Base-by-base conservation (phyloP, 2,888 invertebrate genomes). In the Mystacides longicornis region DNA sequence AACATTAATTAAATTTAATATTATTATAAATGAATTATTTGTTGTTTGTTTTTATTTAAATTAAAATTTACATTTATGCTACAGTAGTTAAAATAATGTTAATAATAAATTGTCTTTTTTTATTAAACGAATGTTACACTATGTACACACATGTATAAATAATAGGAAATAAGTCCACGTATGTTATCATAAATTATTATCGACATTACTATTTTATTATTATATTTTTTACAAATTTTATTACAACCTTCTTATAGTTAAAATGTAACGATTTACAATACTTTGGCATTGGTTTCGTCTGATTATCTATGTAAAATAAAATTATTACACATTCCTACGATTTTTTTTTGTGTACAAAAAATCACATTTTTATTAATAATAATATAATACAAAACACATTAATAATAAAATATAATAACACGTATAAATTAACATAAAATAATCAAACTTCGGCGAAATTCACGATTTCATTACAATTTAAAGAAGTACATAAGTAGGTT, bases 81-180 rank as follows among this genome's bases (percentile, higher is more conserved):
- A 51, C 16, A 21, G 16, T 43, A 37, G 22, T 51, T 43, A 45
- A 22, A 23, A 51, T 51, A 51, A 33, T 51, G 23, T 37, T 37
- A 48, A n/a, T n/a, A 42, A 18, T 9, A 42, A 42, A 23, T 53
- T 50, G 50, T 49, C 33, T 52, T 49, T 54, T 52, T 56, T 49
- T 56, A 56, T n/a, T n/a, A 3, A 37, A 37, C 14, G 7, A 37
- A 7, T 7, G 16, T 37, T 37, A 16, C 16, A 37, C 16, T 50
- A 54, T 37, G 37, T 49, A 42, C 45, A 49, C 50, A 55, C 51
- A 46, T 54, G 53, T 58, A 56, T 53, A 53, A 55, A 54, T 60
- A 60, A 59, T 60, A 60, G 60, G 60, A 60, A 60, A 56, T 60
- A 59, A 57, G 53, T 60, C 56, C 58, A 60, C 58, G 59, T 58